These are phyloP conservation scores for Phengaris arion DNA, from an alignment of 2,888 invertebrate species.

Conservation along the genomic window DNA sequence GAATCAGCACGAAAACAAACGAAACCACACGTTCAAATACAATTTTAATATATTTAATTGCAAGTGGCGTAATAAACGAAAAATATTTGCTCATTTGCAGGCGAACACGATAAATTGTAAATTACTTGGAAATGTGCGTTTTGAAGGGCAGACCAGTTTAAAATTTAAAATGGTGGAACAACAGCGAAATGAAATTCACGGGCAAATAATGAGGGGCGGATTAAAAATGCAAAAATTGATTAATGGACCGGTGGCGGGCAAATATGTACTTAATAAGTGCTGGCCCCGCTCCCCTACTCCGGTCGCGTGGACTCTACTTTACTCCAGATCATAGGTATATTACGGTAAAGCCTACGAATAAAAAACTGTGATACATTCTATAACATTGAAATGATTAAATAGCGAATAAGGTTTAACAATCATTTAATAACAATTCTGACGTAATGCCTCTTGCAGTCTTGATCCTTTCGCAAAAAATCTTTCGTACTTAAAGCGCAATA, in stretches of 20 bases:
- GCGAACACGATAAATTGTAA: slow-evolving; percentile 76
- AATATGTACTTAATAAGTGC: slow-evolving; percentile 67
- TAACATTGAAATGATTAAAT: too few species aligned
- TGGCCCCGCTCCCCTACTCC: slow-evolving; percentile 1
- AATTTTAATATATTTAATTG: slow-evolving; percentile 69
- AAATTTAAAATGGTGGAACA: slow-evolving; percentile 70
- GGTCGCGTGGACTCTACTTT: neutral
- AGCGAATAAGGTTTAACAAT: too few species aligned
- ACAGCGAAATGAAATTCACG: slow-evolving; percentile 69
- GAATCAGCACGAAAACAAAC: slow-evolving; percentile 50
- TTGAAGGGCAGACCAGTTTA: slow-evolving; percentile 57
- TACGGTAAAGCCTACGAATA: too few species aligned
- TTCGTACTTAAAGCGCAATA: too few species aligned
- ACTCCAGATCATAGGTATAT: neutral
- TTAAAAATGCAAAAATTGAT: slow-evolving; percentile 80
- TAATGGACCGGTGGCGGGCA: slow-evolving; percentile 68
- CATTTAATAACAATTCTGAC: too few species aligned
- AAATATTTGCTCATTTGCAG: slow-evolving; percentile 75
- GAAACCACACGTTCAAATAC: slow-evolving; percentile 59
- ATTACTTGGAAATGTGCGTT: slow-evolving; percentile 74
- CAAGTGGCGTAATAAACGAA: slow-evolving; percentile 70
- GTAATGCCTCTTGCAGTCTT: too few species aligned
- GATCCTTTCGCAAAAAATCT: too few species aligned
- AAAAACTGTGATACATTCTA: too few species aligned
- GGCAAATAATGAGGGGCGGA: slow-evolving; percentile 75